Base-by-base conservation (phyloP, 1,140 invertebrate genomes). In the Subanguina moxae region DNA sequence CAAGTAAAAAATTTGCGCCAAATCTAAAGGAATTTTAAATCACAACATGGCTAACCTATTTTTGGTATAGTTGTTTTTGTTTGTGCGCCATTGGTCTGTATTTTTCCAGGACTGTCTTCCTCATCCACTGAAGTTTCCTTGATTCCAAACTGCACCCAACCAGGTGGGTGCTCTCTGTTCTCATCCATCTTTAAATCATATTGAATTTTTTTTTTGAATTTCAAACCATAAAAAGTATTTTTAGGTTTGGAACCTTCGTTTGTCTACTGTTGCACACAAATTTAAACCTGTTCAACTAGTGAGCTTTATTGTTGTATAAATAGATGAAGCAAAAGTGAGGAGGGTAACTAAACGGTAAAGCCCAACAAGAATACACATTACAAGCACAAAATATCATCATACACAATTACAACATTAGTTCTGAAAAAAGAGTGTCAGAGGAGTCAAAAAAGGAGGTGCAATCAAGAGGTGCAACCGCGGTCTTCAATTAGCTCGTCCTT, bases 401-500 rank as follows among this genome's bases (percentile, higher is more conserved):
- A 38, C 3, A 38, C 32, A 38, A 38, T 38, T 38, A 3, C 32
- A 38, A 38, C 3, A 5, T 38, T 38, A 5, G 3, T 38, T 38
- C 11, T 38, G 32, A 38, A 38, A 38, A 38, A 38, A 38, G 32
- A 5, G 11, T 3, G 32, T 38, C 32, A 38, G 32, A 38, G 11
- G 32, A 38, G 32, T 38, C 32, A 11, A 38, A 38, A n/a, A 38
- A 38, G 32, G 32, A 38, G 32, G 32, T 38, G 3, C 11, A n/a
- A n/a, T n/a, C n/a, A n/a, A n/a, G n/a, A n/a, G n/a, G n/a, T n/a
- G n/a, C n/a, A n/a, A n/a, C 15, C n/a, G 15, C 48, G 3, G 48
- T 52, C 48, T 52, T 52, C 48, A 52, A 15, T 52, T 52, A n/a
- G 48, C 23, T 19, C 48, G 48, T 21, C 48, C 48, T 52, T 52